Percentiles rank a stretch among this genome's conserved stretches.
Evolutionary conservation across 2,113 vertebrate genomes (phyloP).

Genomic region (Gopherus flavomarginatus): DNA sequence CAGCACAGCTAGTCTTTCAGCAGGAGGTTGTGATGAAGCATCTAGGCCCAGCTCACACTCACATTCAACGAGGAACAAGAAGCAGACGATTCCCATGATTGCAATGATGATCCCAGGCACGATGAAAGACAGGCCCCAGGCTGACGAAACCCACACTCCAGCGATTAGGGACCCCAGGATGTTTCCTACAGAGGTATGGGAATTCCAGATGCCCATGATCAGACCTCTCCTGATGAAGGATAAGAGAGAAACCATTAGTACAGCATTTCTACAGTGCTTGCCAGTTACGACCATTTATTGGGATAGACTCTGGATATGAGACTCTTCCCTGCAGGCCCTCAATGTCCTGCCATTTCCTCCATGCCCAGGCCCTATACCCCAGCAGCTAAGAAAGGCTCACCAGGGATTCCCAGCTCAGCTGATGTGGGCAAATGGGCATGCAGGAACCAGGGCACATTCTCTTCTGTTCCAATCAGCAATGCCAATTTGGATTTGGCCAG

Average conservation of each 20-base stretch:
- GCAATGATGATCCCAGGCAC: conserved; percentile 92
- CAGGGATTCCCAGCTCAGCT: background rate
- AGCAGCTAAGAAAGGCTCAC: background rate
- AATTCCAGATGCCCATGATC: conserved; percentile 99
- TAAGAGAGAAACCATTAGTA: background rate
- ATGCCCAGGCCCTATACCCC: background rate
- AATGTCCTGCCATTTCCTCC: background rate
- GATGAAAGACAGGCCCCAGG: conserved; percentile 94
- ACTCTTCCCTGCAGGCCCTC: background rate
- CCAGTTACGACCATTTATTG: background rate
- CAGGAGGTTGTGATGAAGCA: accelerated
- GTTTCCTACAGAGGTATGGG: conserved; percentile 97
- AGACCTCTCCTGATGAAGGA: conserved; percentile 86
- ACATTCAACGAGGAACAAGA: conserved; percentile 98
- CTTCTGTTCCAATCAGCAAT: background rate
- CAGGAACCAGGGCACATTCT: background rate
- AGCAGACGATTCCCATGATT: conserved; percentile 87
- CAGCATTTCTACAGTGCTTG: background rate
- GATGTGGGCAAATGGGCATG: background rate
- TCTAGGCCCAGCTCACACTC: conserved; percentile 57
- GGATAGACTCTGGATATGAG: background rate
- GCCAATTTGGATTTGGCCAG: too few relatives aligned
- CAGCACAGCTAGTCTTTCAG: too few relatives aligned
- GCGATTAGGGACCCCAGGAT: conserved; percentile 97
- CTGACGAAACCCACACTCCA: conserved; percentile 85